Base-by-base conservation (phyloP, 2,113 vertebrate species). In the Toxostoma redivivum region DNA sequence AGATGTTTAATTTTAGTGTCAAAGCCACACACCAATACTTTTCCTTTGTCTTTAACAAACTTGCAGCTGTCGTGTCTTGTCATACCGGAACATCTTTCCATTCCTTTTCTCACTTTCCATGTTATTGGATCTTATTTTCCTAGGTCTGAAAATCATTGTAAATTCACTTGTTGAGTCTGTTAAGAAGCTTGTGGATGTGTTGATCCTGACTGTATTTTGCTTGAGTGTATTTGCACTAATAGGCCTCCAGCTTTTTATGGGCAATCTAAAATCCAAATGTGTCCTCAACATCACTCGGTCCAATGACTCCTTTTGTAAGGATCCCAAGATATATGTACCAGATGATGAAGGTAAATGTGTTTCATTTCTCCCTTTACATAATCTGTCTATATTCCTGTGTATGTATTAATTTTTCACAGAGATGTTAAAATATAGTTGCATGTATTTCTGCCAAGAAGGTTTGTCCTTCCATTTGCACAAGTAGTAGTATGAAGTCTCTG, bases 171-270 rank as follows among this genome's bases (percentile, higher is more conserved):
- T 99, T 92, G 99, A 99, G 91, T 99, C 99, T 1, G 98, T 99
- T 96, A 99, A 98, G 98, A 99, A 99, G 94, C 98, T 99, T 11
- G 97, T 98, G 0, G 99, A 99, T 22, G 99, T 99, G 89, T 98
- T 99, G 98, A 98, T 99, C 96, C 98, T 99, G 83, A 99, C 99
- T 3, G 95, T 99, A 67, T 99, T 99, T 98, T 99, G 98, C 88
- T 97, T 99, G 91, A 99, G 99, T 64, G 98, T 99, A 86, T 99
- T 99, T 78, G 99, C 99, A 21, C 97, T 99, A 33, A 98, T 99
- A 88, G 99, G 99, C 85, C 98, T 99, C 79, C 99, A 99, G 97
- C 99, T 99, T 85, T 99, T 99, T 96, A 99, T 99, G 98, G 99
- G 99, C 12, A 99, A 99, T 97, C 98, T 99, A 83, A 98, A 96